Evolutionary conservation across 2,888 invertebrate species (phyloP).

Genomic region (Drosophila robusta): DNA sequence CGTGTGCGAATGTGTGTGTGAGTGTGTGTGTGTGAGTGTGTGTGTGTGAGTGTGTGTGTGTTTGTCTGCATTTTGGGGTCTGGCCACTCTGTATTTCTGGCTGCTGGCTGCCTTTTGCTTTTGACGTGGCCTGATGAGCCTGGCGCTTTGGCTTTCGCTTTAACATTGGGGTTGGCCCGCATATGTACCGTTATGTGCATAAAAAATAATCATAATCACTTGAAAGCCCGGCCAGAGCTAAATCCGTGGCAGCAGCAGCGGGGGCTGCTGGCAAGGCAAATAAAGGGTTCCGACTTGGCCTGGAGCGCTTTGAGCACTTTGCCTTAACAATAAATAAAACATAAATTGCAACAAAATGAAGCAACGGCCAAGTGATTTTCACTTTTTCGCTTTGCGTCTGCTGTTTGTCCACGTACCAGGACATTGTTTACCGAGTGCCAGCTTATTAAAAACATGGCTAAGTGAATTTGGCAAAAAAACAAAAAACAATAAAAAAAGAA

Average conservation of each 20-base stretch:
- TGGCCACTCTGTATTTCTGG: constrained; percentile 12
- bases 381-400: constrained; percentile 15
- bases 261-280: constrained; percentile 26
- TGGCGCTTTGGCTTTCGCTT: constrained; percentile 29
- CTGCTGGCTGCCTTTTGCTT: constrained; percentile 50
- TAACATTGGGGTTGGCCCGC: constrained; percentile 42
- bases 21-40: no score
- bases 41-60: not conserved
- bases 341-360: constrained; percentile 55
- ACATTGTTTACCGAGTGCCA: constrained; percentile 38
- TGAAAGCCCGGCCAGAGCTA: constrained; percentile 67
- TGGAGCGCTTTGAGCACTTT: constrained; percentile 69
- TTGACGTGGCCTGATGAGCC: constrained; percentile 65
- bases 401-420: constrained; percentile 27
- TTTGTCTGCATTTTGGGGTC: constrained; percentile 28
- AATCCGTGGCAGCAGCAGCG: constrained; percentile 11
- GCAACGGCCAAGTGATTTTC: constrained; percentile 49
- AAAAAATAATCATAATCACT: constrained; percentile 81
- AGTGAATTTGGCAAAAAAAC: constrained; percentile 60
- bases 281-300: constrained; percentile 56
- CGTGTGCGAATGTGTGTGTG: not conserved
- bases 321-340: constrained; percentile 58
- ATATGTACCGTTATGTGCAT: constrained; percentile 72
- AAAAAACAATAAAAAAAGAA: constrained; percentile 11
- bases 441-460: constrained; percentile 69